Percentiles rank a stretch among this genome's conserved stretches.
Conservation (phyloP, 92 coral and sea anemone genomes). For the Umimayanthus chanpuru region DNA sequence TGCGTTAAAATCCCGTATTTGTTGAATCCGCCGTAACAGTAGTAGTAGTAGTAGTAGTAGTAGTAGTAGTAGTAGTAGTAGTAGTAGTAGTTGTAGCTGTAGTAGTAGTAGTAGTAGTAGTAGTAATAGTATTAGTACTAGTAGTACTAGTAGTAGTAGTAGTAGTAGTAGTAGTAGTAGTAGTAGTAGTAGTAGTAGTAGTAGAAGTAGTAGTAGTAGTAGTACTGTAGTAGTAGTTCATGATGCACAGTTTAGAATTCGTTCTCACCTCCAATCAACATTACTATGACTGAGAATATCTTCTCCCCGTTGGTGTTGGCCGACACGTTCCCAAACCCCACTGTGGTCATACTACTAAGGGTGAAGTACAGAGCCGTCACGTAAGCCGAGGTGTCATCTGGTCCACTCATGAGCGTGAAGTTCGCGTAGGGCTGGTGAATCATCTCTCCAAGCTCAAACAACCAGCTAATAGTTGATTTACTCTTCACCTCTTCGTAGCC, state of each 20-base stretch:
- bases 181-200: too few relatives aligned
- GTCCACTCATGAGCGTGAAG: slow-evolving; percentile 69
- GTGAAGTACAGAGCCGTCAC: slow-evolving; percentile 87
- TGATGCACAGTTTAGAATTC: neutral
- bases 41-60: too few relatives aligned
- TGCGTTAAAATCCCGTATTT: too few relatives aligned
- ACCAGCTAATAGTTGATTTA: slow-evolving; percentile 77
- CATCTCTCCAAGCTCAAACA: slow-evolving; percentile 81
- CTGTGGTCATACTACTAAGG: slow-evolving; percentile 91
- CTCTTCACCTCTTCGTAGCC: slow-evolving; percentile 70
- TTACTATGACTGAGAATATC: slow-evolving; percentile 74
- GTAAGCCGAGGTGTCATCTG: slow-evolving; percentile 87
- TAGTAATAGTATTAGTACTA: too few relatives aligned
- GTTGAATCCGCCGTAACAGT: too few relatives aligned
- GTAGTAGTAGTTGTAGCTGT: too few relatives aligned
- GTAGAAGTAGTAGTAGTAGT: too few relatives aligned
- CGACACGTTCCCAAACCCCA: slow-evolving; percentile 92
- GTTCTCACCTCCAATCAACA: slow-evolving; percentile 83
- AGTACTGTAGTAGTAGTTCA: too few relatives aligned
- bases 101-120: too few relatives aligned
- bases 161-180: too few relatives aligned
- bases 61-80: too few relatives aligned
- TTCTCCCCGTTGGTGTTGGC: slow-evolving; percentile 89
- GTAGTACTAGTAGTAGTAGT: too few relatives aligned
- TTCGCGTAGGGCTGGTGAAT: slow-evolving; percentile 71